phyloP scores from a whole-genome alignment of 1,140 invertebrate genomes.

The Campoletis sonorensis region DNA sequence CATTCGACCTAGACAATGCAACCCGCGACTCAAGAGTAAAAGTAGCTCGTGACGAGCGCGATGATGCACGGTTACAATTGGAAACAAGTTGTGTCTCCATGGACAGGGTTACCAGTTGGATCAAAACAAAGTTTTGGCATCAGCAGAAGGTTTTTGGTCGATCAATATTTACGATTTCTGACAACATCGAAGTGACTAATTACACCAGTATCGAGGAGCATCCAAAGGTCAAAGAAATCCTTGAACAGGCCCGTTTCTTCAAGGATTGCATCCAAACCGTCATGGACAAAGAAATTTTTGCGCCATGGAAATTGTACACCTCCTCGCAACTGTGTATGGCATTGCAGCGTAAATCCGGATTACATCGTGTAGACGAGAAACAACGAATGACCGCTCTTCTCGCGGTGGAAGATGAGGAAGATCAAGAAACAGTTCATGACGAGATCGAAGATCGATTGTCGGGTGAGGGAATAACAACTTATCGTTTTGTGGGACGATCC shows the following conservation, averaged over 20 bases:
- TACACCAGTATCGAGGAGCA: constrained; percentile 62
- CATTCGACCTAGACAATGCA: constrained; percentile 66
- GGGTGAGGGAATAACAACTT: constrained; percentile 68
- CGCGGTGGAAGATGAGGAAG: constrained; percentile 52
- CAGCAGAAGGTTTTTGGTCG: constrained; percentile 66
- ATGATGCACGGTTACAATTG: constrained; percentile 64
- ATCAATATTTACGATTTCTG: constrained; percentile 72
- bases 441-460: constrained; percentile 48
- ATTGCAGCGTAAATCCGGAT: constrained; percentile 47
- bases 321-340: constrained; percentile 37
- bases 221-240: constrained; percentile 30
- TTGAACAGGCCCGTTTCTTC: constrained; percentile 54
- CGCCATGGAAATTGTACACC: constrained; percentile 56
- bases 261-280: constrained; percentile 49
- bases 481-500: constrained; percentile 70
- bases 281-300: constrained; percentile 45
- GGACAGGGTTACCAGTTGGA: constrained; percentile 70
- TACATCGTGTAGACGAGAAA: constrained; percentile 51
- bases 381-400: constrained; percentile 52
- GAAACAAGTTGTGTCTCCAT: constrained; percentile 67
- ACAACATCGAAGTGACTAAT: constrained; percentile 70
- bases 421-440: constrained; percentile 35
- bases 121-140: constrained; percentile 70
- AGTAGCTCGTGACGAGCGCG: constrained; percentile 68
- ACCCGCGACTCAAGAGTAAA: constrained; percentile 62